Conservation (phyloP, 2,113 vertebrate species). For the Melierax canorus region DNA sequence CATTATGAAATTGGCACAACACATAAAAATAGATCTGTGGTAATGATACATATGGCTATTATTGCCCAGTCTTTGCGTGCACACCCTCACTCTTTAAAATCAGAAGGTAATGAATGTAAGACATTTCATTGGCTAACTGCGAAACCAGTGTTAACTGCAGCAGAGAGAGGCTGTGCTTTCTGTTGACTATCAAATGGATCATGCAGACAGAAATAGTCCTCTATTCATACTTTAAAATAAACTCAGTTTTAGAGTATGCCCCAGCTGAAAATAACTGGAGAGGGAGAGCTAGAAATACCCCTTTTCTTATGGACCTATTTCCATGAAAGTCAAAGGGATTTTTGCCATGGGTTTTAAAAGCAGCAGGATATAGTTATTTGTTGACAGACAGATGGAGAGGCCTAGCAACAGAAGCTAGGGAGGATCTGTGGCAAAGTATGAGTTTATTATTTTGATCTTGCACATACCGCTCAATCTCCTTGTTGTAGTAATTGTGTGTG, state of each 20-base stretch:
- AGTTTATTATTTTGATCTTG: constrained; percentile 47
- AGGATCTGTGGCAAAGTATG: not conserved
- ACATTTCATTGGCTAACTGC: not conserved
- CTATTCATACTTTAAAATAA: constrained; percentile 43
- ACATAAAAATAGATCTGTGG: constrained; percentile 56
- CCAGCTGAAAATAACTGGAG: constrained; percentile 42
- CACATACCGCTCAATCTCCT: constrained; percentile 7
- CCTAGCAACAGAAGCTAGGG: constrained; percentile 14
- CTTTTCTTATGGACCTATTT: not conserved
- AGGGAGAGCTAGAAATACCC: constrained; percentile 4
- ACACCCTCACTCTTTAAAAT: not conserved
- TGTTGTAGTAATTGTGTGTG: constrained; percentile 19
- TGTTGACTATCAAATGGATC: constrained; percentile 3
- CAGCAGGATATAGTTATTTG: not conserved
- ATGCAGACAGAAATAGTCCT: constrained; percentile 17
- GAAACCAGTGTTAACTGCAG: not conserved
- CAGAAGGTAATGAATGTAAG: not conserved
- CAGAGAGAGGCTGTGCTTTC: constrained; percentile 1
- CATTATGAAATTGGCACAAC: constrained; percentile 56
- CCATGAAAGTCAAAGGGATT: constrained; percentile 2
- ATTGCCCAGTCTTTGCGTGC: not conserved
- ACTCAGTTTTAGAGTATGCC: constrained; percentile 5
- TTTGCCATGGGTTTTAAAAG: not conserved
- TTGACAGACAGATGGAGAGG: constrained; percentile 20
- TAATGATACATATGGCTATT: not conserved